Evolutionary conservation across 2,888 invertebrate species (phyloP).

Genomic region (Pecten maximus): DNA sequence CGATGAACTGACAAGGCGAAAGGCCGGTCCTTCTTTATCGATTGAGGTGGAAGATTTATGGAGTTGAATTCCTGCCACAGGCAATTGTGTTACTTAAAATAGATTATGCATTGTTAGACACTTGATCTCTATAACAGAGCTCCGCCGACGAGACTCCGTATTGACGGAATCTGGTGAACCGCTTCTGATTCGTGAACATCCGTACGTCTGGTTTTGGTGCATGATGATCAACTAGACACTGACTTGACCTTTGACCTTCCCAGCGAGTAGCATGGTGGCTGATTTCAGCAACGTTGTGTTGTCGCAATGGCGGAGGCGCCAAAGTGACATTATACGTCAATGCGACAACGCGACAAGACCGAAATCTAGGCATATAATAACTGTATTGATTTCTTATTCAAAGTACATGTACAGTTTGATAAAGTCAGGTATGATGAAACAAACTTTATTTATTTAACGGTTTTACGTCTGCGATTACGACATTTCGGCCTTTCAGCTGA

Average conservation of each 20-base stretch:
- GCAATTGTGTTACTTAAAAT: background rate
- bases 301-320: too few species aligned
- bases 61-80: background rate
- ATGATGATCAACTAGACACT: background rate
- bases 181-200: background rate
- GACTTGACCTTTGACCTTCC: background rate
- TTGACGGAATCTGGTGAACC: background rate
- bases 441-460: too few species aligned
- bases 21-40: background rate
- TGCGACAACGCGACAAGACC: too few species aligned
- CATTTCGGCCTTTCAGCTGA: too few species aligned
- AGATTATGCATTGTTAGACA: background rate
- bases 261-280: too few species aligned
- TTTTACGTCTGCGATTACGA: too few species aligned
- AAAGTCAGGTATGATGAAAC: too few species aligned
- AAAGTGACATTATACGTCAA: too few species aligned
- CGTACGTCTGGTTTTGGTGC: background rate
- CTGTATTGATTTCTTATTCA: too few species aligned
- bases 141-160: background rate
- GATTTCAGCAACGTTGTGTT: too few species aligned
- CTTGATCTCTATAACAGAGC: background rate
- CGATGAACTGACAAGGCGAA: background rate
- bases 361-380: too few species aligned
- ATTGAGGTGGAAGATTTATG: background rate
- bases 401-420: too few species aligned